A percentile compares a stretch with the other conserved stretches of the same genome.
Evolutionary conservation across 2,113 vertebrate genomes (phyloP).

Genomic region (Callipepla californica): DNA sequence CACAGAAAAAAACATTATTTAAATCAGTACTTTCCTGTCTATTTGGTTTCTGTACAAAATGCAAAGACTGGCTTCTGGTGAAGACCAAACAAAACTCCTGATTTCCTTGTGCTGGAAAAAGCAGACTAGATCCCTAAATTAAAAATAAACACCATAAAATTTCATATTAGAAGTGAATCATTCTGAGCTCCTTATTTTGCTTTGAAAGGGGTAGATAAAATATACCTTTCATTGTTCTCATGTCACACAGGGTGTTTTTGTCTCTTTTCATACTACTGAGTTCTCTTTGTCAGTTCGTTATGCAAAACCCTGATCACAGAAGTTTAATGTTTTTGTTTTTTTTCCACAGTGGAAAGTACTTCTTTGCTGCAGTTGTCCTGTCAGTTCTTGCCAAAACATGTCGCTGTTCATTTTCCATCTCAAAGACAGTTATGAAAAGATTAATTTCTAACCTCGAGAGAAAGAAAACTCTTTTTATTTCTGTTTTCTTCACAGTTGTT

Average conservation of each 20-base stretch:
- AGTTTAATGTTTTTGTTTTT: conserved; percentile 53
- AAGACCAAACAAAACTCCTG: conserved; percentile 38
- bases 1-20: conserved; percentile 42
- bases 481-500: conserved; percentile 22
- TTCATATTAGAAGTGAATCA: conserved; percentile 29
- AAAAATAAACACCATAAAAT: conserved; percentile 46
- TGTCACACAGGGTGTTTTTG: conserved; percentile 34
- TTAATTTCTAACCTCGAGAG: conserved; percentile 19
- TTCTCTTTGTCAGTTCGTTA: conserved; percentile 45
- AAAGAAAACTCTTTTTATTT: conserved; percentile 8
- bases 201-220: conserved; percentile 38
- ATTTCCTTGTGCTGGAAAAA: conserved; percentile 23
- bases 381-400: conserved; percentile 57
- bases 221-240: conserved; percentile 8
- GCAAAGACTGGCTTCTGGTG: conserved; percentile 46
- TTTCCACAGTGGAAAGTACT: conserved; percentile 50
- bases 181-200: neutral
- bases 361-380: conserved; percentile 16
- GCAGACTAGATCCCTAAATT: neutral
- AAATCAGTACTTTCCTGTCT: conserved; percentile 34
- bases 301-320: conserved; percentile 64
- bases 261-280: conserved; percentile 43
- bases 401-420: conserved; percentile 31
- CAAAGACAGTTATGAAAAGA: conserved; percentile 22
- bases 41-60: conserved; percentile 69